Evolutionary conservation across 1,140 invertebrate species (phyloP).

Genomic region (Apis dorsata): DNA sequence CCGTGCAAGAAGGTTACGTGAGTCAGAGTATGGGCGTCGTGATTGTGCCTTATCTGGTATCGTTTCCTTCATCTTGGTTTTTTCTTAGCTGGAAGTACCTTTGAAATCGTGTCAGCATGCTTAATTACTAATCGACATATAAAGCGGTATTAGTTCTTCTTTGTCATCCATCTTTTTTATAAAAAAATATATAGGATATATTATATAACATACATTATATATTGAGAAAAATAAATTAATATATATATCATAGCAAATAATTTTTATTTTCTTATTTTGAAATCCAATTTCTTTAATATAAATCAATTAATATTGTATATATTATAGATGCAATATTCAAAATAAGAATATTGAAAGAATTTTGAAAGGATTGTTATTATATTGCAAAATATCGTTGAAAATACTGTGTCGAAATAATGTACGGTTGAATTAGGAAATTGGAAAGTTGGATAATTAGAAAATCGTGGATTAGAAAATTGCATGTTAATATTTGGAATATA

Average conservation of each 20-base stretch:
- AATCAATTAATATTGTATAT: no score
- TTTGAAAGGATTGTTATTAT: not conserved
- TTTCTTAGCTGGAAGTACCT: slow-evolving; percentile 12
- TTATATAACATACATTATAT: no score
- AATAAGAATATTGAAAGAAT: not conserved
- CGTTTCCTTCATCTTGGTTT: slow-evolving; percentile 19
- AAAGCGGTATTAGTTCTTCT: slow-evolving; percentile 6
- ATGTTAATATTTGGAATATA: not conserved
- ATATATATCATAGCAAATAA: no score
- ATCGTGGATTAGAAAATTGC: not conserved
- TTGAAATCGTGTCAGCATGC: slow-evolving; percentile 24
- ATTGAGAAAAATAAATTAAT: no score
- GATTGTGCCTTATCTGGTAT: slow-evolving; percentile 40
- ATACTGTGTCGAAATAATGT: not conserved
- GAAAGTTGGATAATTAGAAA: not conserved
- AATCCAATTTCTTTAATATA: no score
- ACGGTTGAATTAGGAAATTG: not conserved
- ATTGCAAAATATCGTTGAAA: not conserved
- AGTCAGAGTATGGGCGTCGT: slow-evolving; percentile 14
- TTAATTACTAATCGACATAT: slow-evolving; percentile 30
- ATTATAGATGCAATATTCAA: not conserved
- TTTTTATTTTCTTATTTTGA: no score
- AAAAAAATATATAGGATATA: not conserved
- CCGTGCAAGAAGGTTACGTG: slow-evolving; percentile 27
- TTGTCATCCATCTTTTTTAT: not conserved